Conservation (phyloP, 2,797 vertebrate genomes). For the Poecilia picta region DNA sequence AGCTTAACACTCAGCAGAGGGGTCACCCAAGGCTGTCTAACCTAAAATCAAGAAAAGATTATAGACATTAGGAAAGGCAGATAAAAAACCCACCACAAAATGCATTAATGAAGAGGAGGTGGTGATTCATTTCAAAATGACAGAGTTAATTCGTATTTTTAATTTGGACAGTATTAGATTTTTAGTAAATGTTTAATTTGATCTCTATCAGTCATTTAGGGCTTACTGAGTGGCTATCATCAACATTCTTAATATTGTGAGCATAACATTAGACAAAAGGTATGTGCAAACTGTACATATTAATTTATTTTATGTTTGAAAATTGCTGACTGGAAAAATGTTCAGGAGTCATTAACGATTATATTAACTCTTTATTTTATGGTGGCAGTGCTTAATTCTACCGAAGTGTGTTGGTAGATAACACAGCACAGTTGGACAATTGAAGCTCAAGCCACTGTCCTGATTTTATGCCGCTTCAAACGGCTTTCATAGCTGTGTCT, state of each 20-base stretch:
- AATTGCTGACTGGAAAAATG: constrained; percentile 45
- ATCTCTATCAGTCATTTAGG: not conserved
- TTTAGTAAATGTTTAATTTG: not conserved
- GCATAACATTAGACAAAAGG: not conserved
- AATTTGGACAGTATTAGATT: not conserved
- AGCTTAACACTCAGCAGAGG: not conserved
- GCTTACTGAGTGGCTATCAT: not conserved
- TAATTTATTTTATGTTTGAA: constrained; percentile 14
- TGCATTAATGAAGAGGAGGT: too few species aligned
- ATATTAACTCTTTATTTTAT: constrained; percentile 5
- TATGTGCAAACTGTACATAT: not conserved
- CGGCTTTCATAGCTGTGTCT: not conserved
- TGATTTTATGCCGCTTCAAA: not conserved
- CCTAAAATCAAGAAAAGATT: too few species aligned
- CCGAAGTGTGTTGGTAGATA: not conserved
- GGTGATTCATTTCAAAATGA: not conserved
- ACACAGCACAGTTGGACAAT: not conserved
- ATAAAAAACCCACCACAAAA: too few species aligned
- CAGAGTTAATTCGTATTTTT: not conserved
- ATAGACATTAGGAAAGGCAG: too few species aligned
- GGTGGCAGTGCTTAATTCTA: not conserved
- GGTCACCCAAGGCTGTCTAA: not conserved
- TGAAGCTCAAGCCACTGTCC: not conserved
- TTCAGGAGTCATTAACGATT: constrained; percentile 41
- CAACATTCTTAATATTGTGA: not conserved